Conservation (phyloP, 2,113 vertebrate genomes). For the Pedetes capensis region DNA sequence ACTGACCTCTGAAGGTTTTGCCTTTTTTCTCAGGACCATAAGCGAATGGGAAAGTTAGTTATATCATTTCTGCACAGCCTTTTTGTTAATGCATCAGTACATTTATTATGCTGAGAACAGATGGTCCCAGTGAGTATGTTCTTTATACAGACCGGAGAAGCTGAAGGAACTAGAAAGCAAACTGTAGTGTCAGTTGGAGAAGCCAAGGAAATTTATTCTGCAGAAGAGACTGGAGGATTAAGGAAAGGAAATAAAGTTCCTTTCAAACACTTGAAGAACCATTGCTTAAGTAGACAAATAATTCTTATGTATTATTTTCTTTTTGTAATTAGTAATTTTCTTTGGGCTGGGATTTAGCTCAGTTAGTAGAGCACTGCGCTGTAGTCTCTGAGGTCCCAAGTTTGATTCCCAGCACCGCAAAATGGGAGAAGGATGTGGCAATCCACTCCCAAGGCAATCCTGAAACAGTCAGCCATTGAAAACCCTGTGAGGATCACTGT, state of each 20-base stretch:
- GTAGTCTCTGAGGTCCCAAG: no score
- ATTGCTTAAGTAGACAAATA: background rate
- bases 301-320: background rate
- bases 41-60: background rate
- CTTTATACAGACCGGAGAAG: background rate
- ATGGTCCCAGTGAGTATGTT: background rate
- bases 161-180: background rate
- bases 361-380: no score
- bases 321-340: no score
- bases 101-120: background rate
- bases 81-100: background rate
- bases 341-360: no score
- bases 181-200: background rate
- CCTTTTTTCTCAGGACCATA: background rate
- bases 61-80: background rate
- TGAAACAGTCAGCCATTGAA: no score
- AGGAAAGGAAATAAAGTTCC: background rate
- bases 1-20: background rate
- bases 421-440: no score
- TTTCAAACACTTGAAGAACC: slow-evolving; percentile 14
- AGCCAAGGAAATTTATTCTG: background rate
- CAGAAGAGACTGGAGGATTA: background rate
- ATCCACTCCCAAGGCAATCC: no score
- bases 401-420: no score
- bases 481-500: no score